These are phyloP conservation scores for Hemiprocne comata DNA, from an alignment of 2,113 vertebrate genomes.

Conservation along the genomic window DNA sequence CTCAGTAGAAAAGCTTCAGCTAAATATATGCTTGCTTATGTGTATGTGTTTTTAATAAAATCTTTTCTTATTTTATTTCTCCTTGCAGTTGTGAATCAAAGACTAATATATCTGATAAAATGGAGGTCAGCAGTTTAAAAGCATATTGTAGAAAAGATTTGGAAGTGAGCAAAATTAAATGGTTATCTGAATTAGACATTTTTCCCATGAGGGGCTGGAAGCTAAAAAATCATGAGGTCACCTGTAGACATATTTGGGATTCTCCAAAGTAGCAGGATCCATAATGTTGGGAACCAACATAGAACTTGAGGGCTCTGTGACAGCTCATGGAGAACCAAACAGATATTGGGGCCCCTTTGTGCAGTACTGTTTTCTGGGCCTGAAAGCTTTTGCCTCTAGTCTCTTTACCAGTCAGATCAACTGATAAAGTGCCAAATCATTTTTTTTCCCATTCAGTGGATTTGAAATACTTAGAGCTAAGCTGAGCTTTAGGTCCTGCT, in stretches of 20 bases:
- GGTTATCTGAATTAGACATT: neutral
- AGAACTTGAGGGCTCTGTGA: neutral
- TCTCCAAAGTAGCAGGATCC: neutral
- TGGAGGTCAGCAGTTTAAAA: neutral
- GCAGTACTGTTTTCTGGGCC: neutral
- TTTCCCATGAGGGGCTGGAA: neutral
- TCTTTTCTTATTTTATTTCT: neutral
- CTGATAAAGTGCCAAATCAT: neutral
- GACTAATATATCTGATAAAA: neutral
- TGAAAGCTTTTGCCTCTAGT: neutral
- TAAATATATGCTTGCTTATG: neutral
- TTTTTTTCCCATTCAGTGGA: neutral
- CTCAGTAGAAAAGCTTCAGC: neutral
- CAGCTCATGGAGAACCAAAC: neutral
- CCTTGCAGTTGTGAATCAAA: neutral
- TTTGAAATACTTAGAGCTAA: neutral
- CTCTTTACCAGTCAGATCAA: neutral
- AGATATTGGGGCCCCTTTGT: accelerated
- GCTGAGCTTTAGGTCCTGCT: neutral
- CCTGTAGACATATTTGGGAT: neutral
- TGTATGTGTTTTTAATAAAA: neutral
- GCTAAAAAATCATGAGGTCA: neutral
- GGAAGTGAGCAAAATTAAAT: neutral
- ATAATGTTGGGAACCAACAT: neutral
- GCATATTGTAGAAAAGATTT: neutral